These are phyloP conservation scores for Bovichtus variegatus DNA, from an alignment of 2,797 vertebrate species.

Conservation along the genomic window DNA sequence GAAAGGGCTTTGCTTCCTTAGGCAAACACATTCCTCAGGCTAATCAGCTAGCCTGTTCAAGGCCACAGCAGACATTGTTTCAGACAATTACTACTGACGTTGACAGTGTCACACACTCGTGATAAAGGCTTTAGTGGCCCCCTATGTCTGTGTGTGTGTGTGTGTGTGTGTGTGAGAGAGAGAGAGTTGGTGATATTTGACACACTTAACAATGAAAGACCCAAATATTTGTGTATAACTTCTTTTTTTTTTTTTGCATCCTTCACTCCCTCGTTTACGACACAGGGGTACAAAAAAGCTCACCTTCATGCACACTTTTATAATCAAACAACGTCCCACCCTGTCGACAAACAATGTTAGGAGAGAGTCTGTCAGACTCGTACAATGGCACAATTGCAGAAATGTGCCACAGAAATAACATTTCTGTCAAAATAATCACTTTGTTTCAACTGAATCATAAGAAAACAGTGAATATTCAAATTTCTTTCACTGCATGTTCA, in stretches of 20 bases:
- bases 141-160: constrained; percentile 24
- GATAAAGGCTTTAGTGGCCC: constrained; percentile 55
- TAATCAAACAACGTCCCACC: constrained; percentile 69
- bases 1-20: constrained; percentile 73
- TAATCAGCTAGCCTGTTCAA: constrained; percentile 76
- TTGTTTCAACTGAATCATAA: constrained; percentile 4
- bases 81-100: constrained; percentile 63
- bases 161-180: constrained; percentile 15
- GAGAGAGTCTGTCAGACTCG: constrained; percentile 29
- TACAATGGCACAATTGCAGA: constrained; percentile 13
- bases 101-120: constrained; percentile 70
- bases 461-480: neutral
- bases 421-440: neutral
- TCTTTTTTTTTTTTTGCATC: constrained; percentile 26
- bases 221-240: neutral
- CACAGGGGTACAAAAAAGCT: constrained; percentile 33
- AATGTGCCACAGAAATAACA: constrained; percentile 7
- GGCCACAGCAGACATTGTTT: constrained; percentile 77
- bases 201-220: neutral
- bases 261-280: constrained; percentile 18
- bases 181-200: neutral
- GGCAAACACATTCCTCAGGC: constrained; percentile 81
- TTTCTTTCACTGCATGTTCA: neutral
- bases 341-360: constrained; percentile 76
- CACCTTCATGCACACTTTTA: constrained; percentile 55